These are phyloP conservation scores for Alcis repandata DNA, from an alignment of 2,888 invertebrate genomes.

Conservation along the genomic window DNA sequence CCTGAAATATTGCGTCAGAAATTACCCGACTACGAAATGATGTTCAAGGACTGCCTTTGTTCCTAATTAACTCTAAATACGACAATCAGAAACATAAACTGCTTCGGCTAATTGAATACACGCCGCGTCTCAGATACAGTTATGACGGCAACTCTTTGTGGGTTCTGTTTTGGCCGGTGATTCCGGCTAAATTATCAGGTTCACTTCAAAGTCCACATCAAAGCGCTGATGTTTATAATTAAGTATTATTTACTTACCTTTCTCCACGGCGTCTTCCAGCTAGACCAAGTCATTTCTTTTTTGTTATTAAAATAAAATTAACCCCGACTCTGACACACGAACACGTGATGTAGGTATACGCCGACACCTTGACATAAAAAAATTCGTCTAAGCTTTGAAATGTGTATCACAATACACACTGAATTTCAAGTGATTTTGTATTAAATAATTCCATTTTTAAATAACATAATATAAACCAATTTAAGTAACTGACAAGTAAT, in stretches of 20 bases:
- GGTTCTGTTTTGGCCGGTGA: constrained; percentile 9
- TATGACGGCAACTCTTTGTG: neutral
- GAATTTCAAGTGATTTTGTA: too few species aligned
- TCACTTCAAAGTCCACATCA: neutral
- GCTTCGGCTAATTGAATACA: constrained; percentile 31
- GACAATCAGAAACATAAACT: constrained; percentile 33
- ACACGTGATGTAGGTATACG: too few species aligned
- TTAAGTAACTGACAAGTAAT: too few species aligned
- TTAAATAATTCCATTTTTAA: too few species aligned
- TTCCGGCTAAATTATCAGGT: neutral
- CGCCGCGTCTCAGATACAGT: constrained; percentile 24
- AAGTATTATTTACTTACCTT: neutral
- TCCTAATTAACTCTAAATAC: constrained; percentile 29
- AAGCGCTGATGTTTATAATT: neutral
- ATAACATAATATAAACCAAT: too few species aligned
- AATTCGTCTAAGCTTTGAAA: too few species aligned
- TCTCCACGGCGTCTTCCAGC: neutral
- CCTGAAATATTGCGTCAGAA: constrained; percentile 1
- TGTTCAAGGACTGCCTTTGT: constrained; percentile 15
- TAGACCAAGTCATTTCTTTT: neutral
- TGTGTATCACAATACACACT: too few species aligned
- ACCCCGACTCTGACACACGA: neutral
- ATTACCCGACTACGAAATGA: constrained; percentile 13
- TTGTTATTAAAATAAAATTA: neutral
- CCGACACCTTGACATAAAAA: too few species aligned